Conservation (phyloP, 2,888 invertebrate species). For the Chaitophorus viminalis region DNA sequence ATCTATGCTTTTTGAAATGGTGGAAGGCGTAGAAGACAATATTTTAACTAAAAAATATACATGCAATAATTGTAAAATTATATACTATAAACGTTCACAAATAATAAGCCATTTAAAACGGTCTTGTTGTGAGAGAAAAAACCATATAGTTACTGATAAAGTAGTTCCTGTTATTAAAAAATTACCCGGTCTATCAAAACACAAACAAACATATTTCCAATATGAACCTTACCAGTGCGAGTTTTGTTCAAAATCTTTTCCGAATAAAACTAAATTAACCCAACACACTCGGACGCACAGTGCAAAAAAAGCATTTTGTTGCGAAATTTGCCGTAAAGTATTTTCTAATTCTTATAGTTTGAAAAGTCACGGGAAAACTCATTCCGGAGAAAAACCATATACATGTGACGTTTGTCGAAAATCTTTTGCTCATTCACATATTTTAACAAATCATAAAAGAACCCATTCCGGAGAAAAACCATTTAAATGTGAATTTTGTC, state of each 20-base stretch:
- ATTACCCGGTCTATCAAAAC: slow-evolving; percentile 15
- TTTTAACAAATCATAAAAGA: slow-evolving; percentile 46
- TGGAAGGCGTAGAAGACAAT: not conserved
- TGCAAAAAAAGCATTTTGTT: slow-evolving; percentile 66
- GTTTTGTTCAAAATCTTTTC: slow-evolving; percentile 38
- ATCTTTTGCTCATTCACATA: slow-evolving; percentile 67
- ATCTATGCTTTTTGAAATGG: slow-evolving; percentile 32
- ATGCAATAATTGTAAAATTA: slow-evolving; percentile 27
- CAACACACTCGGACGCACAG: slow-evolving; percentile 35
- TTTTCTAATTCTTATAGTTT: slow-evolving; percentile 67
- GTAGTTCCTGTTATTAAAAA: slow-evolving; percentile 40
- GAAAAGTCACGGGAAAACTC: slow-evolving; percentile 72
- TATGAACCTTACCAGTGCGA: slow-evolving; percentile 28
- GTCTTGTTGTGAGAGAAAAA: not conserved
- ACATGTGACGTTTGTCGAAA: slow-evolving; percentile 67
- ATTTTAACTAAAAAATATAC: slow-evolving; percentile 35
- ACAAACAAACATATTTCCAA: slow-evolving; percentile 23
- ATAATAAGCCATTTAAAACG: slow-evolving; percentile 43
- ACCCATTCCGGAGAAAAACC: slow-evolving; percentile 55
- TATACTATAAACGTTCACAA: slow-evolving; percentile 31
- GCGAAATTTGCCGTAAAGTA: slow-evolving; percentile 67
- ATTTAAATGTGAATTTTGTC: slow-evolving; percentile 70
- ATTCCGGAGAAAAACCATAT: slow-evolving; percentile 65
- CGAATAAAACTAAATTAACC: slow-evolving; percentile 17
- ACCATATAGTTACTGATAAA: not conserved